A percentile compares a stretch with the other conserved stretches of the same genome.
These are phyloP conservation scores for Synergus itoensis DNA, from an alignment of 2,888 invertebrate genomes.

Conservation along the genomic window DNA sequence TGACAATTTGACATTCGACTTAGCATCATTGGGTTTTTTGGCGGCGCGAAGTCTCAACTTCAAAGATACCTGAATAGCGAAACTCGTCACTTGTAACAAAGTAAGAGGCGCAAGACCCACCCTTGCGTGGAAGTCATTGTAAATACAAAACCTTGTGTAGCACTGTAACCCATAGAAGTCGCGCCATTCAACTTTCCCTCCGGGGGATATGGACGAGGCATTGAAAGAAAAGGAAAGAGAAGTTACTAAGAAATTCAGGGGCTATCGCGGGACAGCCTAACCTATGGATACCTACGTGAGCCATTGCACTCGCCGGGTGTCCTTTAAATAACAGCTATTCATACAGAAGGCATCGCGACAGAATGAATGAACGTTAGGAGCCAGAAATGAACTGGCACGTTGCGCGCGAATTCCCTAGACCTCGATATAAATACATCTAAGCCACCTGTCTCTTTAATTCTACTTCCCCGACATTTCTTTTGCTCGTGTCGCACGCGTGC, in stretches of 20 bases:
- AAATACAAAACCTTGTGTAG: conserved; percentile 34
- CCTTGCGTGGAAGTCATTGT: conserved; percentile 33
- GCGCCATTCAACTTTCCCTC: conserved; percentile 23
- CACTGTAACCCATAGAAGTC: conserved; percentile 26
- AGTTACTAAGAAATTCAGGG: conserved; percentile 31
- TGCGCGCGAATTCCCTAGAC: conserved; percentile 64
- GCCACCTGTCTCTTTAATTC: conserved; percentile 73
- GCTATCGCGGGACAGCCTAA: conserved; percentile 41
- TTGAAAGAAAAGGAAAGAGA: conserved; percentile 26
- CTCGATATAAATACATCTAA: conserved; percentile 66
- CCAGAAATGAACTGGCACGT: conserved; percentile 54
- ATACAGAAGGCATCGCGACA: conserved; percentile 64
- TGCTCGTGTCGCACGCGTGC: conserved; percentile 55
- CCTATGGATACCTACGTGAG: conserved; percentile 32
- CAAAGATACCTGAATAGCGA: conserved; percentile 17
- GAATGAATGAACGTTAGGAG: conserved; percentile 69
- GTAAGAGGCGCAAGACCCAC: conserved; percentile 26
- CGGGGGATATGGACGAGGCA: conserved; percentile 9
- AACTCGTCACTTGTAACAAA: conserved; percentile 34
- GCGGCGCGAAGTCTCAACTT: conserved; percentile 1
- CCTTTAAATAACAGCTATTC: conserved; percentile 73
- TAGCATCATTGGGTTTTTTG: conserved; percentile 1
- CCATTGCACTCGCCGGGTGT: conserved; percentile 60
- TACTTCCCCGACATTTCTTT: conserved; percentile 61
- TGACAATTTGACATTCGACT: conserved; percentile 13